Conservation (phyloP, 1,140 invertebrate species). For the honey bee (Apis mellifera) region DNA sequence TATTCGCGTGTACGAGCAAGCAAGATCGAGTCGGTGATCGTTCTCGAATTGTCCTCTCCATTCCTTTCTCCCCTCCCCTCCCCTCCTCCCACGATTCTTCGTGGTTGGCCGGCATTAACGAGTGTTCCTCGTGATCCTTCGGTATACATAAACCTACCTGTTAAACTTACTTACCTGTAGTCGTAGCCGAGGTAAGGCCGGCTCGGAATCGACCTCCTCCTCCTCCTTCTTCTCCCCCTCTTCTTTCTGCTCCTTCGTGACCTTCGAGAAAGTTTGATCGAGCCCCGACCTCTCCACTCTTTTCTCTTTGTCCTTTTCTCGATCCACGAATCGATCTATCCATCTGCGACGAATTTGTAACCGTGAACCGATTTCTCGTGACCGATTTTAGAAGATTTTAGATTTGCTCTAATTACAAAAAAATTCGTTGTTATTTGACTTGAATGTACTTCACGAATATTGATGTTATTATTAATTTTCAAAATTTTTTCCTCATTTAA, state of each 20-base stretch:
- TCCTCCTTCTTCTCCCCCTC: constrained; percentile 36
- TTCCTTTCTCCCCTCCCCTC: not conserved
- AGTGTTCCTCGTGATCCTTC: constrained; percentile 27
- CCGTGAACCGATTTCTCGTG: constrained; percentile 46
- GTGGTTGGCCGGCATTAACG: constrained; percentile 28
- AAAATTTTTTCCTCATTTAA: too few species aligned
- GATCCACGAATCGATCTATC: constrained; percentile 45
- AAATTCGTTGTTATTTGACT: too few species aligned
- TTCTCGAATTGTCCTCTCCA: constrained; percentile 12
- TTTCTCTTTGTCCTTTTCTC: constrained; percentile 48
- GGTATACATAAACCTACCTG: constrained; percentile 61
- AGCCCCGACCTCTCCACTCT: constrained; percentile 59
- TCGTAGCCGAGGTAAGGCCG: constrained; percentile 37
- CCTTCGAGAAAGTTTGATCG: constrained; percentile 71
- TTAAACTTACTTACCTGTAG: constrained; percentile 43
- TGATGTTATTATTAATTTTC: too few species aligned
- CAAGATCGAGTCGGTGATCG: not conserved
- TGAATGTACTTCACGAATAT: too few species aligned
- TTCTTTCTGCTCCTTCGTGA: constrained; percentile 41
- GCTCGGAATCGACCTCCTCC: constrained; percentile 57
- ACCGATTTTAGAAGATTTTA: constrained; percentile 13
- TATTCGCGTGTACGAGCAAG: not conserved
- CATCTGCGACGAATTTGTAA: constrained; percentile 25
- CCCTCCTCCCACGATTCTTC: not conserved
- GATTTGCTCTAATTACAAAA: too few species aligned